Base-by-base conservation (phyloP, 2,888 invertebrate genomes). In the Drosophila nr. medialis region DNA sequence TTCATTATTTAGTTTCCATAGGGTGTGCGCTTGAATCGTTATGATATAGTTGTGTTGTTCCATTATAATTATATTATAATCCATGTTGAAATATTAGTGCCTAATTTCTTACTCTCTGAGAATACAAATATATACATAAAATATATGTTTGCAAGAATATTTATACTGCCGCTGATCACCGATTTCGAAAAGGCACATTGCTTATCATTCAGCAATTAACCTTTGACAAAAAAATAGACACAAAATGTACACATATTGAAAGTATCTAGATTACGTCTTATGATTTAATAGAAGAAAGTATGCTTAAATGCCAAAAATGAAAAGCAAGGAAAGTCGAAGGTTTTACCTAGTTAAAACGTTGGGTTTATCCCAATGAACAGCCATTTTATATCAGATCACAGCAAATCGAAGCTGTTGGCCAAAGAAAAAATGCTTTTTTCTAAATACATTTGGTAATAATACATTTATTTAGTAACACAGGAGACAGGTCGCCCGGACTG, bases 181-280 rank as follows among this genome's bases (percentile, higher is more conserved):
- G 64, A 81, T 75, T 75, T 62, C 32, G 81, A 80, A 75, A 77
- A 75, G 67, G 8, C 68, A 63, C 63, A 71, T 60, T 49, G 64
- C 55, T 77, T 63, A 72, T 64, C 59, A 58, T 75, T 72, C 36
- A 50, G 45, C 34, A 58, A 61, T 60, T 54, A 58, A 56, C 8
- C 65, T 67, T 74, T 42, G 60, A 49, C 56, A 34, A 61, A 60
- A 73, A 56, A 54, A 50, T 64, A 53, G 13, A 48, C 7, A 36
- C 51, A 38, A 45, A 30, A 50, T 61, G 4, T 55, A 29, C 38
- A 53, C 34, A 32, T 11, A 48, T 58, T 42, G 11, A 34, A 66
- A 54, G 18, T 55, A 30, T 49, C 13, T 11, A 48, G 40, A 29
- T 64, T 61, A 62, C 48, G 49, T 49, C 24, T 45, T 49, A 32